Percentiles rank a stretch among this genome's conserved stretches.
These are phyloP conservation scores for Bubalus kerabau DNA, from an alignment of 2,113 vertebrate species.

Conservation along the genomic window DNA sequence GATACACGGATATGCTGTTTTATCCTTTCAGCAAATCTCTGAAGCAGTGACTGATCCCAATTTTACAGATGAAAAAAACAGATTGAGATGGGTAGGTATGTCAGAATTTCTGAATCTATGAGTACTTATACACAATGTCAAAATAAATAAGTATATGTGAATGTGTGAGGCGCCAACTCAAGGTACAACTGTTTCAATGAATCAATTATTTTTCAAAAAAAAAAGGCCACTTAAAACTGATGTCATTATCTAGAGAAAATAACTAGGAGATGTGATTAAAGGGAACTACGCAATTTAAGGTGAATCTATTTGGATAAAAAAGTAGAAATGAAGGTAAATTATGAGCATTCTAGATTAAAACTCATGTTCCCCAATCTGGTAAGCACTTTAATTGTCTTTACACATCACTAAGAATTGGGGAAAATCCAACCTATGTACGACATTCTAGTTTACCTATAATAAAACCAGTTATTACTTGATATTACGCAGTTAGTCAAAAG, in stretches of 20 bases:
- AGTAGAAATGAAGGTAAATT: neutral
- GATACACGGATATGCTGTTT: neutral
- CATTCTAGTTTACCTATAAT: neutral
- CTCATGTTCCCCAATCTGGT: neutral
- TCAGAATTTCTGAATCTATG: neutral
- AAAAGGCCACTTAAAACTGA: neutral
- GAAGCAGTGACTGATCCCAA: neutral
- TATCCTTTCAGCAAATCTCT: neutral
- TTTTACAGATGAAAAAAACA: neutral
- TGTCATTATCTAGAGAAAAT: neutral
- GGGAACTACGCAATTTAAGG: neutral
- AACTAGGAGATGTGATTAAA: neutral
- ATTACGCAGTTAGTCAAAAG: constrained; percentile 36
- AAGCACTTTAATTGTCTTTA: constrained; percentile 14
- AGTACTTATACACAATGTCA: neutral
- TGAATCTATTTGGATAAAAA: neutral
- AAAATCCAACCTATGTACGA: neutral
- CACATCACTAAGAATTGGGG: neutral
- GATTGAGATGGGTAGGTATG: neutral
- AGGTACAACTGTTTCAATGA: neutral
- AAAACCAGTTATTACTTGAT: constrained; percentile 42
- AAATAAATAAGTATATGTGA: neutral
- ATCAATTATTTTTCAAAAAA: constrained; percentile 11
- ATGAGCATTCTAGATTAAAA: constrained; percentile 34
- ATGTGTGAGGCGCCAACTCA: neutral